Evolutionary conservation across 2,888 invertebrate genomes (phyloP).

Genomic region (Lydus trimaculatus): DNA sequence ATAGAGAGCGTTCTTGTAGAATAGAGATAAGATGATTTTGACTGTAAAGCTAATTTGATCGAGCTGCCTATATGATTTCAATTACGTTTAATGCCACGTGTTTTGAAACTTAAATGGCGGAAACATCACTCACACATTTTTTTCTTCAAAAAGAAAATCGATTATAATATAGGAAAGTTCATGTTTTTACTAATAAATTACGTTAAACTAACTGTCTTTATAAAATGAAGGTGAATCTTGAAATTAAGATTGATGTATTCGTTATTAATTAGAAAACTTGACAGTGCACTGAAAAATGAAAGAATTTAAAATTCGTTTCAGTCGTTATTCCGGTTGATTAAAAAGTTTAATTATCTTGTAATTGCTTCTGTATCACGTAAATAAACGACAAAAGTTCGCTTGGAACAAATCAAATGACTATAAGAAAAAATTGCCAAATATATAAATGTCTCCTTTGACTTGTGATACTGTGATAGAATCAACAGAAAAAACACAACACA

Average conservation of each 20-base stretch:
- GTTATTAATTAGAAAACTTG: neutral
- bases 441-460: neutral
- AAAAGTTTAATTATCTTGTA: slow-evolving; percentile 29
- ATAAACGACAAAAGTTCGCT: neutral
- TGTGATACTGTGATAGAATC: neutral
- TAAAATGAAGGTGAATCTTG: neutral
- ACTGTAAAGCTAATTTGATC: neutral
- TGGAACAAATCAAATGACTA: neutral
- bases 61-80: neutral
- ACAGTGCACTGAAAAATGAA: neutral
- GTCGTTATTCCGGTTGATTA: neutral
- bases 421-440: neutral
- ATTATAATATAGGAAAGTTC: neutral
- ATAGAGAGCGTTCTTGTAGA: neutral
- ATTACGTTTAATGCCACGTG: neutral
- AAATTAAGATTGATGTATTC: neutral
- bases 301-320: neutral
- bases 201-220: neutral
- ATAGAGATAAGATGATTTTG: neutral
- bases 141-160: neutral
- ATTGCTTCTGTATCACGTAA: slow-evolving; percentile 23
- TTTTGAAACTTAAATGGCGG: neutral
- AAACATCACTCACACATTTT: neutral
- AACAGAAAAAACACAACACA: neutral
- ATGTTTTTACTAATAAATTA: neutral